Conservation (phyloP, 1,140 invertebrate genomes). For the Heterodera schachtii region DNA sequence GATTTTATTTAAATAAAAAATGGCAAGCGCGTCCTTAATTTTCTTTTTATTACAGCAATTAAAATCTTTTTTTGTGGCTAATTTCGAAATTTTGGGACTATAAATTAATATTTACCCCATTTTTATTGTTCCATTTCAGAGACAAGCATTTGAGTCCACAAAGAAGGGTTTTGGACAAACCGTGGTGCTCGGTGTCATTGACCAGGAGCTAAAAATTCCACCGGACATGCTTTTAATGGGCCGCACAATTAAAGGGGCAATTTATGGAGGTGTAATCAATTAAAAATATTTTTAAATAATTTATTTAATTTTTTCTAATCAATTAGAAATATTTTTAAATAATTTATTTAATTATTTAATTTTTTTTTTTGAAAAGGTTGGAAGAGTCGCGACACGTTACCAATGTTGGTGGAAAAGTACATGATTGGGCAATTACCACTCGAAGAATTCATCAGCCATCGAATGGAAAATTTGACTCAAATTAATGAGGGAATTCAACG, state of each 20-base stretch:
- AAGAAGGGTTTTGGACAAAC: slow-evolving; percentile 91
- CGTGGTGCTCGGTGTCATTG: slow-evolving; percentile 77
- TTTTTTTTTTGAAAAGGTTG: slow-evolving; percentile 73
- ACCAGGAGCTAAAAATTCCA: slow-evolving; percentile 69
- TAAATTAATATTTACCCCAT: slow-evolving; percentile 72
- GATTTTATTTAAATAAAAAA: too few species aligned
- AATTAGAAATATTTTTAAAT: not conserved
- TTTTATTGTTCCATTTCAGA: slow-evolving; percentile 84
- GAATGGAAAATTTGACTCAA: slow-evolving; percentile 10
- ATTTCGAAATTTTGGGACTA: too few species aligned
- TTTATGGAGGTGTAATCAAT: slow-evolving; percentile 81
- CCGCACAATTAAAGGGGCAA: slow-evolving; percentile 74
- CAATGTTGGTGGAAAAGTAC: slow-evolving; percentile 76
- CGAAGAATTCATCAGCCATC: slow-evolving; percentile 72
- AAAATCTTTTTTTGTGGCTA: too few species aligned
- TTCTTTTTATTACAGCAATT: too few species aligned
- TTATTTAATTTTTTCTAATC: too few species aligned
- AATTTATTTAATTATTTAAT: not conserved
- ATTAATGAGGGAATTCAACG: slow-evolving; percentile 15
- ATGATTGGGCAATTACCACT: slow-evolving; percentile 84
- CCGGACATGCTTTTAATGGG: slow-evolving; percentile 67
- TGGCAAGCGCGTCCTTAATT: too few species aligned
- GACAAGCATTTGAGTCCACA: slow-evolving; percentile 89
- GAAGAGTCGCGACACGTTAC: slow-evolving; percentile 72
- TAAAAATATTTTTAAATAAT: not conserved